A percentile compares a stretch with the other conserved stretches of the same genome.
phyloP scores from a whole-genome alignment of 2,113 vertebrate genomes.

The Psilopogon haemacephalus region DNA sequence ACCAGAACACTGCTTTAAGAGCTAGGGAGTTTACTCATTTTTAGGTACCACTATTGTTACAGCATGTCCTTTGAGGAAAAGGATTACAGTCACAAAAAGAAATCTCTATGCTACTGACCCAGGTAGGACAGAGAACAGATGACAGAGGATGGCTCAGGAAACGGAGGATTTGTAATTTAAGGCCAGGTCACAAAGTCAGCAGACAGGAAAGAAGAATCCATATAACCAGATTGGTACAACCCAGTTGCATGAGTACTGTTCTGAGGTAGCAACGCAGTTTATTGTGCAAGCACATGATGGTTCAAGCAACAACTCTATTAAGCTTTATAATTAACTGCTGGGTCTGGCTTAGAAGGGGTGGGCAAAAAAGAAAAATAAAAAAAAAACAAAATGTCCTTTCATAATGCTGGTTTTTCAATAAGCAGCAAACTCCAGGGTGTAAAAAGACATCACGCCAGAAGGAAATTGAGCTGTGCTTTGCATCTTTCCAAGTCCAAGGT shows the following conservation, averaged over 20 bases:
- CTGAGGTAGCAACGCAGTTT: not conserved
- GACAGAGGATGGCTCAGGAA: not conserved
- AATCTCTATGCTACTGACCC: not conserved
- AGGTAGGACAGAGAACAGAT: not conserved
- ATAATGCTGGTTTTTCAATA: slow-evolving; percentile 38
- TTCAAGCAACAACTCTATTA: not conserved
- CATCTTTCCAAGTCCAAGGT: not conserved
- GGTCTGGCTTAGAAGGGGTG: not conserved
- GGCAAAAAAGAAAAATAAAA: too few relatives aligned
- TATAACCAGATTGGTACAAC: not conserved
- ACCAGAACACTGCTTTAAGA: not conserved
- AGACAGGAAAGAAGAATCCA: not conserved
- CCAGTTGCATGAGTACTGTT: not conserved
- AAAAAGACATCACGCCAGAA: not conserved
- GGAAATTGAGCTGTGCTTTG: not conserved
- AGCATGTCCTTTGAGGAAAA: not conserved
- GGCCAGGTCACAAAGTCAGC: not conserved
- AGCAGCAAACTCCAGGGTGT: slow-evolving; percentile 19
- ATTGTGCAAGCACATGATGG: not conserved
- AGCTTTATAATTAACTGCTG: slow-evolving; percentile 28
- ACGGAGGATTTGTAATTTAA: not conserved
- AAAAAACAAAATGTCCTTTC: not conserved
- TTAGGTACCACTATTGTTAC: not conserved
- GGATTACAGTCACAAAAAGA: not conserved
- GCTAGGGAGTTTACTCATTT: not conserved